Conservation (phyloP, 2,797 vertebrate genomes). For the Notoglanidium macrostoma region DNA sequence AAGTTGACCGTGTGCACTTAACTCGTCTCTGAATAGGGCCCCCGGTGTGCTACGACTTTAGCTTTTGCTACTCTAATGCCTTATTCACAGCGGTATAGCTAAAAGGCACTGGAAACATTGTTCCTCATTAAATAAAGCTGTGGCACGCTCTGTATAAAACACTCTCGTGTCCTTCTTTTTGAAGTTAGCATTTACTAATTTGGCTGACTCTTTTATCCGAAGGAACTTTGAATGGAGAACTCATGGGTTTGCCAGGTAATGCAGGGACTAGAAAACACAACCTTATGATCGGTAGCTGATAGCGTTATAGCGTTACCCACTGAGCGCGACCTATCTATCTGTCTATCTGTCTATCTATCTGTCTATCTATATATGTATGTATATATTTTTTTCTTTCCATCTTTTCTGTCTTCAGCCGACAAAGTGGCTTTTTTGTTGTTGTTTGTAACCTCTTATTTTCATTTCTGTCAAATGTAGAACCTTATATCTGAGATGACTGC, state of each 20-base stretch:
- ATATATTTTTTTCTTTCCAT: background rate
- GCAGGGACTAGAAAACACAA: background rate
- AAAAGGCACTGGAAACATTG: background rate
- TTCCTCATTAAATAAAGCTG: background rate
- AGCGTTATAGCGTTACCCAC: background rate
- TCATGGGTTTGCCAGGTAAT: background rate
- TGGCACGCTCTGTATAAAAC: background rate
- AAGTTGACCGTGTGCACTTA: background rate
- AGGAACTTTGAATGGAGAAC: background rate
- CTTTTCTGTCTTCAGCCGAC: background rate
- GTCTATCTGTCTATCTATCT: too few relatives aligned
- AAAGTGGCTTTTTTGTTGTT: background rate
- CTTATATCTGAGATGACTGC: constrained; percentile 17
- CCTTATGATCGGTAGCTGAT: background rate
- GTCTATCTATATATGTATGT: too few relatives aligned
- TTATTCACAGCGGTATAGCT: background rate
- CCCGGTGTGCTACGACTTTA: background rate
- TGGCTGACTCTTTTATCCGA: background rate
- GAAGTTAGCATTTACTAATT: background rate
- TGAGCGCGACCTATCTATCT: too few relatives aligned
- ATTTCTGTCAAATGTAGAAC: background rate
- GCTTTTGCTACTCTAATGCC: background rate
- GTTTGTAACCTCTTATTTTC: background rate
- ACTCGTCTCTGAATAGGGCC: background rate
- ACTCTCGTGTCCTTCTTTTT: background rate